Percentiles rank a stretch among this genome's conserved stretches.
These are phyloP conservation scores for Xestia rhomboidea DNA, from an alignment of 2,888 invertebrate genomes.

Conservation along the genomic window DNA sequence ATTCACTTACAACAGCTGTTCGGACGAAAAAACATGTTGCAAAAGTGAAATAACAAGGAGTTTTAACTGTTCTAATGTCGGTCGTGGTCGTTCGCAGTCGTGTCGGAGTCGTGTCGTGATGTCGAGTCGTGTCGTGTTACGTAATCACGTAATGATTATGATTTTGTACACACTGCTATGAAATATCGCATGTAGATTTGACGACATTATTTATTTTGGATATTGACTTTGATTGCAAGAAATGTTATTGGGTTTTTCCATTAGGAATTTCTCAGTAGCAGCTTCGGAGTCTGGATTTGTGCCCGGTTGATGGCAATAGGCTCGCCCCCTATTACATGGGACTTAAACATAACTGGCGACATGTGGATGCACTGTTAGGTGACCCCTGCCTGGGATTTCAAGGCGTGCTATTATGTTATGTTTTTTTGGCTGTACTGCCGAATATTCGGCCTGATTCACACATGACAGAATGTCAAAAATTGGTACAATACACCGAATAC, in stretches of 20 bases:
- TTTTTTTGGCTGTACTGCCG: no score
- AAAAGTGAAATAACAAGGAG: conserved; percentile 40
- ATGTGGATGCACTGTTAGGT: no score
- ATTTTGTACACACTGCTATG: conserved; percentile 49
- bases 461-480: background rate
- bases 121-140: conserved; percentile 62
- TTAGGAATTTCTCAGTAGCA: no score
- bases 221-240: background rate
- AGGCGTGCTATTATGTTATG: no score
- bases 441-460: background rate
- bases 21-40: conserved; percentile 37
- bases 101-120: conserved; percentile 28
- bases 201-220: background rate
- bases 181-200: conserved; percentile 1
- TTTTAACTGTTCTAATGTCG: conserved; percentile 39
- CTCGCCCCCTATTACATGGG: no score
- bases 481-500: background rate
- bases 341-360: no score
- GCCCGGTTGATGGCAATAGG: no score
- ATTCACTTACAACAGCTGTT: conserved; percentile 46
- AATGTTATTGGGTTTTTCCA: no score
- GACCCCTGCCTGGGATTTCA: no score
- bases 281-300: no score
- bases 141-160: conserved; percentile 69
- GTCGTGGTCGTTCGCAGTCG: conserved; percentile 24